Conservation (phyloP, 2,888 invertebrate species). For the Tanytarsus gracilentus region DNA sequence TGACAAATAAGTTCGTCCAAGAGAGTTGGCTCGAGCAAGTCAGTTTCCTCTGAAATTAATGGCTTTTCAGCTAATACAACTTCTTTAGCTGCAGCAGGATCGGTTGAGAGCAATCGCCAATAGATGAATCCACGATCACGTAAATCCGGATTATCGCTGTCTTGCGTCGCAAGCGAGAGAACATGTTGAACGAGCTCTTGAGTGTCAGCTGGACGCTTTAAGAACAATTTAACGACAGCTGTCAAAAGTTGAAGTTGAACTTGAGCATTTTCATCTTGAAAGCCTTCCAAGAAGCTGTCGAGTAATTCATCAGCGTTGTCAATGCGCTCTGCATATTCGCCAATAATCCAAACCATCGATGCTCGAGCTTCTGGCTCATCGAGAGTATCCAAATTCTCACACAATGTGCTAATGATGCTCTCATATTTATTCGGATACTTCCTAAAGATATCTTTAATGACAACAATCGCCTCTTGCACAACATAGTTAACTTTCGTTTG, state of each 20-base stretch:
- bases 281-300: slow-evolving; percentile 96
- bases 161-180: slow-evolving; percentile 77
- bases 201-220: slow-evolving; percentile 96
- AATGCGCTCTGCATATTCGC: slow-evolving; percentile 98
- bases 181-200: slow-evolving; percentile 98
- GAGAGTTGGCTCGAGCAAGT: slow-evolving; percentile 91
- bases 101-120: slow-evolving; percentile 96
- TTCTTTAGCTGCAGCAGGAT: slow-evolving; percentile 98
- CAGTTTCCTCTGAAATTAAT: slow-evolving; percentile 97
- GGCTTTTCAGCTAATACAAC: slow-evolving; percentile 98
- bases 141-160: slow-evolving; percentile 97
- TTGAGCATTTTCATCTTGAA: slow-evolving; percentile 94
- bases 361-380: slow-evolving; percentile 99
- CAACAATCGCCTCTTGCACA: slow-evolving; percentile 98
- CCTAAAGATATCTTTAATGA: slow-evolving; percentile 94
- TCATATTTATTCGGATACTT: slow-evolving; percentile 99
- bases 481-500: slow-evolving; percentile 99
- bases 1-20: slow-evolving; percentile 98
- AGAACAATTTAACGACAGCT: slow-evolving; percentile 95
- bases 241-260: slow-evolving; percentile 93
- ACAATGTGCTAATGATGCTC: slow-evolving; percentile 96
- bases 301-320: slow-evolving; percentile 98
- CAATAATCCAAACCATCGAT: slow-evolving; percentile 93
- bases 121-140: slow-evolving; percentile 98
- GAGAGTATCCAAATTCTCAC: slow-evolving; percentile 96